A percentile compares a stretch with the other conserved stretches of the same genome.
Evolutionary conservation across 2,888 invertebrate genomes (phyloP).

Genomic region (Acanthopleura granulata): DNA sequence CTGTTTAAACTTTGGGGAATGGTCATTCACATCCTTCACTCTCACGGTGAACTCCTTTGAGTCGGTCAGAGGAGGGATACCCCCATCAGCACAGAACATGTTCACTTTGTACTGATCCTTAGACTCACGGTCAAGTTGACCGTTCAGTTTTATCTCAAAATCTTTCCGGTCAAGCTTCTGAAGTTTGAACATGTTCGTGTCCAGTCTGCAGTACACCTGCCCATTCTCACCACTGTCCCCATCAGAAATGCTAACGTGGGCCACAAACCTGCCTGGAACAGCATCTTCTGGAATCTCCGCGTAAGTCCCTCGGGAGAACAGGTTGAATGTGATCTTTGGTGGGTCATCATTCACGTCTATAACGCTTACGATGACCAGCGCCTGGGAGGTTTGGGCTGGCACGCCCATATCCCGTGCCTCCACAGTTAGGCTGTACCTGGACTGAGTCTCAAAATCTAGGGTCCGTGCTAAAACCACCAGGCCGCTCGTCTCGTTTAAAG

Average conservation of each 20-base stretch:
- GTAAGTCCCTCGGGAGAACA: conserved; percentile 43
- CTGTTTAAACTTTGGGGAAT: conserved; percentile 51
- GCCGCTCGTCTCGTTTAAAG: conserved; percentile 45
- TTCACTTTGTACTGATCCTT: conserved; percentile 45
- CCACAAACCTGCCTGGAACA: conserved; percentile 56
- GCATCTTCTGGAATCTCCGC: conserved; percentile 55
- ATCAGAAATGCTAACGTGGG: conserved; percentile 60
- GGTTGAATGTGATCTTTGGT: conserved; percentile 74
- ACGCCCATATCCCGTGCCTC: conserved; percentile 52
- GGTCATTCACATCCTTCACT: conserved; percentile 64
- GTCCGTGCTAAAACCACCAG: conserved; percentile 44
- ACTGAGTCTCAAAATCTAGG: conserved; percentile 44
- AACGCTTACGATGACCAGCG: conserved; percentile 71
- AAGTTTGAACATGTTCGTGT: conserved; percentile 44
- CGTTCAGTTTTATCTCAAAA: conserved; percentile 52
- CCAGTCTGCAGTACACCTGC: conserved; percentile 45
- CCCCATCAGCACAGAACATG: conserved; percentile 59
- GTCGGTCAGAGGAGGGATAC: conserved; percentile 49
- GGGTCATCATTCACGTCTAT: conserved; percentile 93
- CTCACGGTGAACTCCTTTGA: conserved; percentile 48
- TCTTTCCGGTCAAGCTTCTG: conserved; percentile 48
- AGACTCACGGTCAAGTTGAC: conserved; percentile 54
- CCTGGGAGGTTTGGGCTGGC: conserved; percentile 48
- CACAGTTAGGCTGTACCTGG: conserved; percentile 40
- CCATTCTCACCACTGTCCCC: conserved; percentile 60